These are phyloP conservation scores for Phyllotis vaccarum DNA, from an alignment of 2,797 vertebrate species.

Conservation along the genomic window DNA sequence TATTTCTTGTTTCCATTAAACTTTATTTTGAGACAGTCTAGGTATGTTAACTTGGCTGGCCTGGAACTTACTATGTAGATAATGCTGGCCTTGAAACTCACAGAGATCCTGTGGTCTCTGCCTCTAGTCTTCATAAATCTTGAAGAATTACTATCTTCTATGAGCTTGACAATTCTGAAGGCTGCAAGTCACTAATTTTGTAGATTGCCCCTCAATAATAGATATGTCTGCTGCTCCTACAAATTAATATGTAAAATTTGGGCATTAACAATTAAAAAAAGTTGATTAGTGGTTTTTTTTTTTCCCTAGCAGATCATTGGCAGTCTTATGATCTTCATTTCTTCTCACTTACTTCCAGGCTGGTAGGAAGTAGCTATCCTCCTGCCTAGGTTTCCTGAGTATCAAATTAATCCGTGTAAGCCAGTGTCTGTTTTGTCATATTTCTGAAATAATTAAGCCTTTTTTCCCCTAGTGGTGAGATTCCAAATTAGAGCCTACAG, in stretches of 20 bases:
- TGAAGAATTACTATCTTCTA: constrained; percentile 44
- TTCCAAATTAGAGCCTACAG: background rate
- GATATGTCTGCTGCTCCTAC: background rate
- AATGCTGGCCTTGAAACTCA: background rate
- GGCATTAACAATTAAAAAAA: background rate
- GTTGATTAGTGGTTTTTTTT: constrained; percentile 28
- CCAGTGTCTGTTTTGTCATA: background rate
- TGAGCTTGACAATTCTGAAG: constrained; percentile 48
- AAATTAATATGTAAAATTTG: constrained; percentile 17
- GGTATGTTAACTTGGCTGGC: background rate
- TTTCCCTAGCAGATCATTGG: constrained; percentile 3
- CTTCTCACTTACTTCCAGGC: background rate
- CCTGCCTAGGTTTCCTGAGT: background rate
- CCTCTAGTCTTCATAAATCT: background rate
- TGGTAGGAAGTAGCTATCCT: background rate
- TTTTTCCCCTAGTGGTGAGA: background rate
- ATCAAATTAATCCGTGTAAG: background rate
- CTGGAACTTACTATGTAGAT: background rate
- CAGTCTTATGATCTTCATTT: background rate
- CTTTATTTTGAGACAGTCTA: background rate
- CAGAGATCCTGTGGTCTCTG: background rate
- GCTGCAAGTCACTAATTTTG: background rate
- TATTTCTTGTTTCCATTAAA: background rate
- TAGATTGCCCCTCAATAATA: constrained; percentile 10
- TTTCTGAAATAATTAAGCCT: background rate